Evolutionary conservation across 2,888 invertebrate species (phyloP).

Genomic region (Metacarcinus magister): DNA sequence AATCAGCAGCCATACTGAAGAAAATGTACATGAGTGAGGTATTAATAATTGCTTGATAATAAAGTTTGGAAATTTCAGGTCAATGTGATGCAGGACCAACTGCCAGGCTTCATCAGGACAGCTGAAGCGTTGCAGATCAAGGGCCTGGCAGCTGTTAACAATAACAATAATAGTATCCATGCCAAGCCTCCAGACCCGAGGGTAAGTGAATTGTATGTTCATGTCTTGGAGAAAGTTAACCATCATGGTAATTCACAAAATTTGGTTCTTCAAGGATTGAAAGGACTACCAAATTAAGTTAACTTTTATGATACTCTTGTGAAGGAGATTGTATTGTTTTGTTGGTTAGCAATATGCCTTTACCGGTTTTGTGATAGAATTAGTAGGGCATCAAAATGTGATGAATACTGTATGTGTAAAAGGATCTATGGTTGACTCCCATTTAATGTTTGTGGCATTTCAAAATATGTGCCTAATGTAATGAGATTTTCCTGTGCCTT

Average conservation of each 20-base stretch:
- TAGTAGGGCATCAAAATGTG: neutral
- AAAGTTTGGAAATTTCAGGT: slow-evolving; percentile 69
- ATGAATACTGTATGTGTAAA: neutral
- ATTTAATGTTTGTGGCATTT: neutral
- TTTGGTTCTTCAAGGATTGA: too few species aligned
- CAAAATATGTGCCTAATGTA: too few species aligned
- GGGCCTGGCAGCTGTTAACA: slow-evolving; percentile 81
- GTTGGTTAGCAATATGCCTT: too few species aligned
- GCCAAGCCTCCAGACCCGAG: slow-evolving; percentile 72
- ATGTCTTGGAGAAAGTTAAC: too few species aligned
- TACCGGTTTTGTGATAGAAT: too few species aligned
- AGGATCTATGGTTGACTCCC: neutral
- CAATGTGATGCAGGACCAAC: slow-evolving; percentile 82
- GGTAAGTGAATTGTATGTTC: slow-evolving; percentile 69
- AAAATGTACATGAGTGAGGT: neutral
- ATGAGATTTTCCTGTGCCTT: neutral
- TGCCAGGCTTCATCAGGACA: slow-evolving; percentile 81
- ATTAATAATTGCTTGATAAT: neutral
- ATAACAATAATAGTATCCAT: slow-evolving; percentile 78
- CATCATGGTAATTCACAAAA: too few species aligned
- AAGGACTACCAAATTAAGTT: too few species aligned
- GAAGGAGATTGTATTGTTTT: too few species aligned
- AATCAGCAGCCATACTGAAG: neutral
- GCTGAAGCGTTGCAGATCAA: slow-evolving; percentile 82
- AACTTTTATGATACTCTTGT: too few species aligned